A percentile compares a stretch with the other conserved stretches of the same genome.
These are phyloP conservation scores for Galeopterus variegatus DNA, from an alignment of 2,113 vertebrate genomes.

Conservation along the genomic window DNA sequence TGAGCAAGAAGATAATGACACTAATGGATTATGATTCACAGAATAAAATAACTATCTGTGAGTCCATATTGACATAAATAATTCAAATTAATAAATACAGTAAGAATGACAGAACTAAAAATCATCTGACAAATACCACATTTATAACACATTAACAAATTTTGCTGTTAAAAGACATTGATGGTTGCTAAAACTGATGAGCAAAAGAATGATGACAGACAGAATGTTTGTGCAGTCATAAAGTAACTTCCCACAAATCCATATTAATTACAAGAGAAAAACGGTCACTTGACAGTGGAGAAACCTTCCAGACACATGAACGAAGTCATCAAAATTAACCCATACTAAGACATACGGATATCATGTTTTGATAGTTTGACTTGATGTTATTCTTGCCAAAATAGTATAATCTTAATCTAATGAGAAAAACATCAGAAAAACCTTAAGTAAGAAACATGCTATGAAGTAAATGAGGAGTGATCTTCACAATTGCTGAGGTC, in stretches of 20 bases:
- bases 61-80: constrained; percentile 1
- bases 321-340: neutral
- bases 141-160: constrained; percentile 8
- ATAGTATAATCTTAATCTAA: neutral
- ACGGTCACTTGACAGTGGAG: neutral
- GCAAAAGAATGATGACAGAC: neutral
- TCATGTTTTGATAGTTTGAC: neutral
- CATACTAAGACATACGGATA: neutral
- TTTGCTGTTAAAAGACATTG: neutral
- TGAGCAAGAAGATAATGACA: neutral
- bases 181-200: neutral
- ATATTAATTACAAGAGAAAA: neutral
- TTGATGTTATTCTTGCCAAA: neutral
- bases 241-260: constrained; percentile 15
- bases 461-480: neutral
- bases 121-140: neutral
- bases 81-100: neutral
- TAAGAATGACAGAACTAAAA: constrained; percentile 17
- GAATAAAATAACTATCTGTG: neutral
- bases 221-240: neutral
- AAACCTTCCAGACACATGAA: neutral
- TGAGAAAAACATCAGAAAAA: neutral
- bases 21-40: neutral
- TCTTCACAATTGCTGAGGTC: neutral
- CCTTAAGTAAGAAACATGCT: neutral